phyloP scores from a whole-genome alignment of 2,113 vertebrate species.

The Datnioides undecimradiatus region DNA sequence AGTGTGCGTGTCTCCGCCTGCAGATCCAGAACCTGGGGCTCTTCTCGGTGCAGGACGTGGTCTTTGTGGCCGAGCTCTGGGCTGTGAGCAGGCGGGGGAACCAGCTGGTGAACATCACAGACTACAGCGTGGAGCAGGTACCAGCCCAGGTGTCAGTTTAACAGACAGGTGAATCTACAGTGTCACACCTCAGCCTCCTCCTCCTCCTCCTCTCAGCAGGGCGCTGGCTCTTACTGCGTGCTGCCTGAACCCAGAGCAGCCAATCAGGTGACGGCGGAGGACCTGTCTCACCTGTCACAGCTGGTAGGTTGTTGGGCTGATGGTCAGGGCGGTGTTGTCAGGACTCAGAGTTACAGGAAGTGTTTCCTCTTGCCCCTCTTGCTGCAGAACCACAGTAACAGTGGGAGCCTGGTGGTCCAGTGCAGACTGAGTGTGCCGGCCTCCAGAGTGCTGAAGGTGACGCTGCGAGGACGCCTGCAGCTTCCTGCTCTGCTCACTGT shows the following conservation, averaged over 20 bases:
- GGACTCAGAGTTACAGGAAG: too few relatives aligned
- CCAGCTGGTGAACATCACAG: slow-evolving; percentile 85
- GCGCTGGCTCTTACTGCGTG: slow-evolving; percentile 60
- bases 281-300: slow-evolving; percentile 84
- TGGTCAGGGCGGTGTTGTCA: too few relatives aligned
- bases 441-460: slow-evolving; percentile 81
- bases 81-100: slow-evolving; percentile 85
- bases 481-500: slow-evolving; percentile 85
- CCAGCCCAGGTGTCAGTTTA: background rate
- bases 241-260: slow-evolving; percentile 43
- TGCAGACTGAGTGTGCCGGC: slow-evolving; percentile 84
- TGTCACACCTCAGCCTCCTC: background rate
- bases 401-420: slow-evolving; percentile 78
- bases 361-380: background rate
- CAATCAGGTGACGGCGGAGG: slow-evolving; percentile 77
- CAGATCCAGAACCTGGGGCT: slow-evolving; percentile 93
- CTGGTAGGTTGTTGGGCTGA: slow-evolving; percentile 89
- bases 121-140: slow-evolving; percentile 86
- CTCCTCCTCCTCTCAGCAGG: slow-evolving; percentile 58
- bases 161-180: background rate
- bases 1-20: background rate
- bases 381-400: slow-evolving; percentile 90
- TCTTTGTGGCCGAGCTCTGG: slow-evolving; percentile 86
- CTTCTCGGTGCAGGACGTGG: slow-evolving; percentile 85
- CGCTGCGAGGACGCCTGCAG: slow-evolving; percentile 85